phyloP scores from a whole-genome alignment of 1,140 invertebrate species.

The Pemphigus obesinymphae region DNA sequence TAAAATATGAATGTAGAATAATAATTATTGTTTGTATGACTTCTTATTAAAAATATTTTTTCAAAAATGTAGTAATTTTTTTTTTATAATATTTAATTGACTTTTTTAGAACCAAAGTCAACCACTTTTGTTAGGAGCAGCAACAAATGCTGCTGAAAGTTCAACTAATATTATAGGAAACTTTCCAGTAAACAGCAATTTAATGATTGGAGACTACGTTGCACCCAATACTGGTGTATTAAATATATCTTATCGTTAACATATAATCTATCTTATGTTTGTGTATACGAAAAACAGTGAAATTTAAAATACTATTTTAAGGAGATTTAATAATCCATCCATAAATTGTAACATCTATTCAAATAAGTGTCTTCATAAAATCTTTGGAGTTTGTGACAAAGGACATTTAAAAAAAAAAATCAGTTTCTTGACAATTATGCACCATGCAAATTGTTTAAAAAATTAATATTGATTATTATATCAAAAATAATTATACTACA shows the following conservation, averaged over 20 bases:
- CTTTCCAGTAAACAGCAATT: slow-evolving; percentile 66
- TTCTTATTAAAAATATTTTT: neutral
- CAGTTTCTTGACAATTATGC: neutral
- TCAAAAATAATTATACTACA: neutral
- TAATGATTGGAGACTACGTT: slow-evolving; percentile 76
- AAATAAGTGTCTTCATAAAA: neutral
- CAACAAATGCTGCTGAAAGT: neutral
- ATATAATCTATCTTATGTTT: neutral
- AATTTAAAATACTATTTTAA: neutral
- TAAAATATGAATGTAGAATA: neutral
- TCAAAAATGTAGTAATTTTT: neutral
- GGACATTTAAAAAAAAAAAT: neutral
- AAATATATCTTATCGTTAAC: slow-evolving; percentile 42
- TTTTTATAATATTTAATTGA: neutral
- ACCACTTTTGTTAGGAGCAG: slow-evolving; percentile 13
- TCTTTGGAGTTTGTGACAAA: neutral
- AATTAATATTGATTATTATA: neutral
- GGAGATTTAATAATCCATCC: neutral
- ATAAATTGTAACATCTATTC: neutral
- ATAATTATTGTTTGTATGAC: neutral
- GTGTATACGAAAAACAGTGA: neutral
- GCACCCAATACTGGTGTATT: slow-evolving; percentile 56
- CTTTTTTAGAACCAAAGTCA: slow-evolving; percentile 51
- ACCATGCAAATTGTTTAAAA: neutral
- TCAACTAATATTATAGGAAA: slow-evolving; percentile 47